Evolutionary conservation across 2,113 vertebrate species (phyloP).

Genomic region (Macrotus californicus): DNA sequence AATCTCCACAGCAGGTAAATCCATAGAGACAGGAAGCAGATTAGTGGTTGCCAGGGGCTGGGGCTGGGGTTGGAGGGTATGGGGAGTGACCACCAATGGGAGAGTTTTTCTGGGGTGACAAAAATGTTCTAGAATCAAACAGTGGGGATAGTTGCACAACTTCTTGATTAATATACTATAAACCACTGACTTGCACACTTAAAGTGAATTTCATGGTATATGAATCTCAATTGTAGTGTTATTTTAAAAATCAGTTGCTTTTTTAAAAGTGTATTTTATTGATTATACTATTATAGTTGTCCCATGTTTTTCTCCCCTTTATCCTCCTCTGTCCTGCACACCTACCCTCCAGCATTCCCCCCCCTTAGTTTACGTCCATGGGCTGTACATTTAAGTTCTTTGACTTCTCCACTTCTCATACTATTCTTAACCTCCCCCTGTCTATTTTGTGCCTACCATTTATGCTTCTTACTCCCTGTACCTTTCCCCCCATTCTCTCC

Average conservation of each 20-base stretch:
- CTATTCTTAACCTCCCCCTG: too few relatives aligned
- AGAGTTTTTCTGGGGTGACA: not conserved
- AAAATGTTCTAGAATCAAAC: not conserved
- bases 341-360: too few relatives aligned
- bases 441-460: too few relatives aligned
- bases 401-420: too few relatives aligned
- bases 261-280: too few relatives aligned
- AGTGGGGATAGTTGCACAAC: not conserved
- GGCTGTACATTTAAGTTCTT: too few relatives aligned
- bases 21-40: not conserved
- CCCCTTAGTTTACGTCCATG: too few relatives aligned
- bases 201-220: not conserved
- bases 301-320: too few relatives aligned
- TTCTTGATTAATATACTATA: not conserved
- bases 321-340: too few relatives aligned
- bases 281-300: too few relatives aligned
- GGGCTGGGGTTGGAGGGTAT: not conserved
- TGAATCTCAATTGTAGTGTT: not conserved
- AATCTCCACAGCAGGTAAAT: not conserved
- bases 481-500: too few relatives aligned
- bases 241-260: not conserved
- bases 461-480: too few relatives aligned
- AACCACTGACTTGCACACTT: not conserved
- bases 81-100: not conserved
- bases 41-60: not conserved